A percentile compares a stretch with the other conserved stretches of the same genome.
Conservation (phyloP, 2,113 vertebrate species). For the Romanogobio albipinnatus region DNA sequence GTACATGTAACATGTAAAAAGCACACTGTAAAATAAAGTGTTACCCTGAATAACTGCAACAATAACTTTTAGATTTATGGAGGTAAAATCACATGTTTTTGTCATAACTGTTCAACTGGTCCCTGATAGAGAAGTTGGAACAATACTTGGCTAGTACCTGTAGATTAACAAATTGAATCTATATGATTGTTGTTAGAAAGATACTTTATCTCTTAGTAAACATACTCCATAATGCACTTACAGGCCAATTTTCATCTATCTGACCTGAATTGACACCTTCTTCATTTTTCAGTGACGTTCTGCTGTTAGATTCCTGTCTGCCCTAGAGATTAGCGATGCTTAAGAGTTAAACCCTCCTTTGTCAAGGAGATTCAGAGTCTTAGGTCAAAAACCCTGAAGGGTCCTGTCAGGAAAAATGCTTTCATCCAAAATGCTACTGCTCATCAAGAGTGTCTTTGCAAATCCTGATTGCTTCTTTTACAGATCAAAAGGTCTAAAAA, state of each 20-base stretch:
- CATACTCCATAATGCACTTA: neutral
- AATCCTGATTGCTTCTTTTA: conserved; percentile 21
- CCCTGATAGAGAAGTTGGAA: neutral
- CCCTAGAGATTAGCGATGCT: conserved; percentile 41
- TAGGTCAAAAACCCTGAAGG: conserved; percentile 46
- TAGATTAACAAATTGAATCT: neutral
- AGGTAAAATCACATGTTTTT: neutral
- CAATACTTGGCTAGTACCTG: neutral
- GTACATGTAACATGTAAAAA: too few species aligned
- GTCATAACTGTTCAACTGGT: neutral
- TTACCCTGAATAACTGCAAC: neutral
- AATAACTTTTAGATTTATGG: neutral
- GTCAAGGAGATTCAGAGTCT: conserved; percentile 41
- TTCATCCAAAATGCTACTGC: conserved; percentile 41
- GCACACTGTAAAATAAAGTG: too few species aligned
- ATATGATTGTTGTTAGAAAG: neutral
- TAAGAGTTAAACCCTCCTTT: conserved; percentile 40
- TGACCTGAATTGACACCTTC: neutral
- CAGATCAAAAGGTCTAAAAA: conserved; percentile 1
- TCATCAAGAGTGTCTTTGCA: conserved; percentile 35
- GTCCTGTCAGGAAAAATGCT: conserved; percentile 34
- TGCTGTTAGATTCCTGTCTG: conserved; percentile 28
- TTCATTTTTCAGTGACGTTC: neutral
- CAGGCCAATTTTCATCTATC: neutral
- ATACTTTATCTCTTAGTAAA: neutral